phyloP scores from a whole-genome alignment of 1,140 invertebrate genomes.

The Rhopalosiphum maidis region DNA sequence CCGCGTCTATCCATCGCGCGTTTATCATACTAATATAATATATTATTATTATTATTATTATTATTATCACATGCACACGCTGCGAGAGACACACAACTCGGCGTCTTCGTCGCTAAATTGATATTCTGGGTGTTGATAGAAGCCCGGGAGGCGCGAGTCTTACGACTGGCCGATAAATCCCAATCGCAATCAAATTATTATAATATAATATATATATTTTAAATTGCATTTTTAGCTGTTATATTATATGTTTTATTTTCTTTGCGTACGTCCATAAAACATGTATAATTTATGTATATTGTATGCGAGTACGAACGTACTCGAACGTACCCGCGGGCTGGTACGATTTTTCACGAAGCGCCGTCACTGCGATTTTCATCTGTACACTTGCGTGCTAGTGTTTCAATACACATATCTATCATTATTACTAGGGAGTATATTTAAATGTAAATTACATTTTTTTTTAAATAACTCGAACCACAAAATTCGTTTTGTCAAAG shows the following conservation, averaged over 20 bases:
- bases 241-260: background rate
- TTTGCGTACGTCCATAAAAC: background rate
- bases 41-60: background rate
- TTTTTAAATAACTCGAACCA: background rate
- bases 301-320: background rate
- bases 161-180: conserved; percentile 17
- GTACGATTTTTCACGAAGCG: background rate
- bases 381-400: background rate
- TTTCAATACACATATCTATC: too few relatives aligned
- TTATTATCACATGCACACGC: too few relatives aligned
- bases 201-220: background rate
- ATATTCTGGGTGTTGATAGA: conserved; percentile 32
- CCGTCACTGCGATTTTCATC: background rate
- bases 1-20: too few relatives aligned
- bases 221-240: background rate
- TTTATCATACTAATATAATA: background rate
- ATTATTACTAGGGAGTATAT: background rate
- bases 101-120: conserved; percentile 2
- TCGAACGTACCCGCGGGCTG: background rate
- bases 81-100: background rate
- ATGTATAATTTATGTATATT: background rate
- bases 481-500: background rate
- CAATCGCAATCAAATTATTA: background rate
- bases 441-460: background rate
- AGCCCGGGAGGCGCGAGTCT: conserved; percentile 26